A percentile compares a stretch with the other conserved stretches of the same genome.
Evolutionary conservation across 2,888 invertebrate species (phyloP).

Genomic region (Lutraria lutraria): DNA sequence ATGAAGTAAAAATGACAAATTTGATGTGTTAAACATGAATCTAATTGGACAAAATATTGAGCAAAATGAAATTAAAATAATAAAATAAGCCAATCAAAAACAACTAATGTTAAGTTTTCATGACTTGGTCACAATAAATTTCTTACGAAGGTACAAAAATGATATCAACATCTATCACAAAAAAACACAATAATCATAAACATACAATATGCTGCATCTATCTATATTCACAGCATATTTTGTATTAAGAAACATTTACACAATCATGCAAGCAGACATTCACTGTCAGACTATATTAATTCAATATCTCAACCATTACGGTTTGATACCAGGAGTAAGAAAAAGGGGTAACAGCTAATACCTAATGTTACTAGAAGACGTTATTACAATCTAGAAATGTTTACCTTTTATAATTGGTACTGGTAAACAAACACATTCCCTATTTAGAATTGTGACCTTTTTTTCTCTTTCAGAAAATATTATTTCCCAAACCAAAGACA

Average conservation of each 20-base stretch:
- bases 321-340: too few species aligned
- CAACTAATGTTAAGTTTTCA: background rate
- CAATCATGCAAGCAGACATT: background rate
- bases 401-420: too few species aligned
- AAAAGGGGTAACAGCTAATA: too few species aligned
- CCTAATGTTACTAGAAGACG: too few species aligned
- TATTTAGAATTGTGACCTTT: too few species aligned
- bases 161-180: background rate
- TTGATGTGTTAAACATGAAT: background rate
- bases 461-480: too few species aligned
- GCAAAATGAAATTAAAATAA: background rate
- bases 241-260: background rate
- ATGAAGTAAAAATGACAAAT: background rate
- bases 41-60: conserved; percentile 10
- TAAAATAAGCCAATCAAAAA: background rate
- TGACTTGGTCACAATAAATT: conserved; percentile 3
- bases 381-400: too few species aligned
- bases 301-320: too few species aligned
- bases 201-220: background rate
- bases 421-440: too few species aligned
- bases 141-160: background rate
- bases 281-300: background rate
- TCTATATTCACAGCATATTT: background rate
- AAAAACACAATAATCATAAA: background rate
- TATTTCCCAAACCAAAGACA: too few species aligned